Percentiles rank a stretch among this genome's conserved stretches.
phyloP scores from a whole-genome alignment of 2,888 invertebrate genomes.

The Boloria euphrosyne region DNA sequence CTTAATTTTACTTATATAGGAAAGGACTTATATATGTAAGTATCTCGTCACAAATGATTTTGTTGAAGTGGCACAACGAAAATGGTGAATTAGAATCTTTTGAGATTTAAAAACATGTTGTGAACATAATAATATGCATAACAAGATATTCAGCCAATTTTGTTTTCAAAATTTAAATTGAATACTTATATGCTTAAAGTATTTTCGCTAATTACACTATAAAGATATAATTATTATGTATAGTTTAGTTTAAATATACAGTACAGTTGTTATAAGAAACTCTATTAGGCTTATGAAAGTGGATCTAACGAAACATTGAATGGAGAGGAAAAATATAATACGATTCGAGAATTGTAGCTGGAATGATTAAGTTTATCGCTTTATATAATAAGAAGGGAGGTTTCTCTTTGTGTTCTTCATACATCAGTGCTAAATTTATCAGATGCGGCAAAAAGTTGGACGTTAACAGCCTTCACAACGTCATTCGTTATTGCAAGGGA shows the following conservation, averaged over 20 bases:
- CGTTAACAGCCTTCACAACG: constrained; percentile 46
- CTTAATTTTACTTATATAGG: no score
- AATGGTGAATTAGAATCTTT: no score
- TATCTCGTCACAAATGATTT: no score
- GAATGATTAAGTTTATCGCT: constrained; percentile 44
- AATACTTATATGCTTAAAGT: no score
- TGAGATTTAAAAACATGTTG: no score
- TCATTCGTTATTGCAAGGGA: constrained; percentile 37
- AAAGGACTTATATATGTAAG: no score
- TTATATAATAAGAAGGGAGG: constrained; percentile 49
- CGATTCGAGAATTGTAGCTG: constrained; percentile 35
- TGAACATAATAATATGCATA: no score
- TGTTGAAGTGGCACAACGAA: no score
- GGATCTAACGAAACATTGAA: constrained; percentile 30
- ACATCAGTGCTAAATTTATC: constrained; percentile 66
- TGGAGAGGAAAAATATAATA: constrained; percentile 39
- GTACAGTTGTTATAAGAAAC: neutral
- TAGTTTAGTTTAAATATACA: neutral
- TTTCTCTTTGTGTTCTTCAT: constrained; percentile 57
- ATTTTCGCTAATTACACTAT: no score
- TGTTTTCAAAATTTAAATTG: no score
- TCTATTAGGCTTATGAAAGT: constrained; percentile 32
- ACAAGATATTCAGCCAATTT: no score
- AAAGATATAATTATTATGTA: no score
- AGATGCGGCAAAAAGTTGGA: constrained; percentile 59